Conservation (phyloP, 2,113 vertebrate genomes). For the Sterrhoptilus dennistouni region DNA sequence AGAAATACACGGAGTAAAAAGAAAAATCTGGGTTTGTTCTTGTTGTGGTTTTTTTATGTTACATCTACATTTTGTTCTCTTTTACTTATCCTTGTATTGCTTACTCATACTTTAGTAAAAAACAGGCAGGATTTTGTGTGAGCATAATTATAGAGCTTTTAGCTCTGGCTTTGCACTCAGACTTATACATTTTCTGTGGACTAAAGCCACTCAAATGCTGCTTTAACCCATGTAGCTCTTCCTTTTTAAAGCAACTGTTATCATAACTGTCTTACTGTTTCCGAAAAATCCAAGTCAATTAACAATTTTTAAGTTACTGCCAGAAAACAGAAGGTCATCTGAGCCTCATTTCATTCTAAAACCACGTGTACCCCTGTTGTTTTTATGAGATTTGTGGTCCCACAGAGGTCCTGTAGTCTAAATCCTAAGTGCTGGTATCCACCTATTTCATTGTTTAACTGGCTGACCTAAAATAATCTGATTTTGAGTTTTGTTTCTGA, state of each 20-base stretch:
- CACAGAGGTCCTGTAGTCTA: rapidly evolving
- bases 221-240: background rate
- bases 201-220: background rate
- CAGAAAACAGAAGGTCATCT: background rate
- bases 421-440: background rate
- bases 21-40: background rate
- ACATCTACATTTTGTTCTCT: background rate
- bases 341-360: background rate
- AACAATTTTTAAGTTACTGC: background rate
- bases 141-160: background rate
- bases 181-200: rapidly evolving
- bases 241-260: background rate
- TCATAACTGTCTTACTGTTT: rapidly evolving
- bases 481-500: background rate
- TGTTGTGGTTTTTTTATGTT: too few species aligned
- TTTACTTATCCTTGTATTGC: background rate
- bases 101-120: background rate
- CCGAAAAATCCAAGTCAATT: rapidly evolving
- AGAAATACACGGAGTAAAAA: slow-evolving; percentile 75
- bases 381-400: background rate
- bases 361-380: rapidly evolving
- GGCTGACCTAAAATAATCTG: background rate
- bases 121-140: background rate
- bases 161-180: background rate
- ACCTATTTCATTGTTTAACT: background rate